These are phyloP conservation scores for Samia ricini DNA, from an alignment of 1,140 invertebrate genomes.

Conservation along the genomic window DNA sequence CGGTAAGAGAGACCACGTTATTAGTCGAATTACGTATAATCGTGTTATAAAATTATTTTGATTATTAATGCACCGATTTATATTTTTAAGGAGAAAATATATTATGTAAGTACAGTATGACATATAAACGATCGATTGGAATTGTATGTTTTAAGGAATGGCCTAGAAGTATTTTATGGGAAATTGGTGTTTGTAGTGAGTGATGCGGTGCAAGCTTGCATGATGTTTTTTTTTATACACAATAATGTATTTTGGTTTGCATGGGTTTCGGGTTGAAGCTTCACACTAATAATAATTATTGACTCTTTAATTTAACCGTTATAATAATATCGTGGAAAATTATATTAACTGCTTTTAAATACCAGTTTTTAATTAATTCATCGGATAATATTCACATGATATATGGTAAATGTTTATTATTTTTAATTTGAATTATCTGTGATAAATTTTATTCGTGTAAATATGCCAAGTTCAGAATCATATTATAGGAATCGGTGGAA, in stretches of 20 bases:
- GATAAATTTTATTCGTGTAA: not conserved
- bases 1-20: slow-evolving; percentile 39
- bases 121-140: not conserved
- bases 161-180: not conserved
- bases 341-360: not conserved
- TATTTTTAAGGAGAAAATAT: not conserved
- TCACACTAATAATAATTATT: too few relatives aligned
- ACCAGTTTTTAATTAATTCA: not conserved
- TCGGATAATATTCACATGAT: not conserved
- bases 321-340: not conserved
- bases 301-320: not conserved
- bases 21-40: not conserved
- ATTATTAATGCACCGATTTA: not conserved
- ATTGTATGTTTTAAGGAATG: not conserved
- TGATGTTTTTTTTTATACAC: slow-evolving; percentile 20
- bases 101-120: not conserved
- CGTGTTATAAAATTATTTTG: not conserved
- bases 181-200: not conserved
- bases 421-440: not conserved
- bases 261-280: slow-evolving; percentile 12
- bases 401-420: not conserved
- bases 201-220: slow-evolving; percentile 18
- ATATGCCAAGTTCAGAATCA: not conserved
- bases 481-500: too few relatives aligned
- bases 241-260: slow-evolving; percentile 21